Base-by-base conservation (phyloP, 2,888 invertebrate species). In the Napeogenes sylphis region DNA sequence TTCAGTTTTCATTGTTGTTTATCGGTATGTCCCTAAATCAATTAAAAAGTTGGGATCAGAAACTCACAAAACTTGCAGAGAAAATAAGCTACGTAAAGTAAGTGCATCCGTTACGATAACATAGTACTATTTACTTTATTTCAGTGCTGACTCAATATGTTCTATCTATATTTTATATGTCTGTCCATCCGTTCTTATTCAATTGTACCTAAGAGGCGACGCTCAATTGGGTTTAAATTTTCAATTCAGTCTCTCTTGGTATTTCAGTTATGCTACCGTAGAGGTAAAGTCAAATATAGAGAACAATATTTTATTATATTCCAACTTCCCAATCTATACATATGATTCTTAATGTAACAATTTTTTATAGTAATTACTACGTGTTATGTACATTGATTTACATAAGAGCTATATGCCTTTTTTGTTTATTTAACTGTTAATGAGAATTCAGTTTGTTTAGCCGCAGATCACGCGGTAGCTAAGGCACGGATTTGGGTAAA, bases 21-120 rank as follows among this genome's bases (percentile, higher is more conserved):
- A 64, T 65, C 45, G 42, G 56, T 33, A 54, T 58, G 55, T 62
- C 60, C 62, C 65, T 69, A 68, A 69, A 69, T 69, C 65, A 69
- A 68, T 69, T 66, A 68, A 54, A 61, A 69, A 69, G 66, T 69
- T 69, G 42, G 3, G 42, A 12, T 42, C 42, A 53, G 63, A 62
- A 47, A 45, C 51, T 51, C 21, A 14, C 30, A 21, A 30, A 14
- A 14, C 30, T 51, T 30, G 0, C 51, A 21, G 30, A 6, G 30
- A 30, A 30, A 30, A 30, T 12, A 35, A 35, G 35, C 35, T 35
- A 35, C 4, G 35, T 35, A 51, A 30, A 30, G 30, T 51, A 51
- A 51, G 21, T 51, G 51, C 51, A 30, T 30, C 21, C 10, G 3
- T 51, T 30, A 8, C 10, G 30, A 30, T 10, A 21, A 21, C 12